phyloP scores from a whole-genome alignment of 37 sponge, comb jelly and placozoan genomes.

The Amphimedon queenslandica region DNA sequence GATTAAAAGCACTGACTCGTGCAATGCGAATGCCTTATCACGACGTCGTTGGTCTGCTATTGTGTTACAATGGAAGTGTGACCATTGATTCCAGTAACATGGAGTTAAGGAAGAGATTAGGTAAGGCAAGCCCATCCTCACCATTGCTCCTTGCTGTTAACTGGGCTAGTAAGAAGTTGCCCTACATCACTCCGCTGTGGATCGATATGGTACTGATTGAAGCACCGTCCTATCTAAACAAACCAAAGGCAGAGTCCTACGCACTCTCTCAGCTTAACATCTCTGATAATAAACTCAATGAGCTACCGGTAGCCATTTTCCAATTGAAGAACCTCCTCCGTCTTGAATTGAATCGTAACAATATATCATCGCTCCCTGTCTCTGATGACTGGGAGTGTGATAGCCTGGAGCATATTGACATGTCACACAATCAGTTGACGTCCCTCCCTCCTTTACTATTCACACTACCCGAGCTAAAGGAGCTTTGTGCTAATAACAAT shows the following conservation, averaged over 20 bases:
- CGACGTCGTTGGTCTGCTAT: slow-evolving; percentile 54
- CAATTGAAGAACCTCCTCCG: slow-evolving; percentile 40
- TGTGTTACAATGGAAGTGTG: slow-evolving; percentile 56
- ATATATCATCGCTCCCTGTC: slow-evolving; percentile 34
- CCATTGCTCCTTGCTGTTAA: slow-evolving; percentile 6
- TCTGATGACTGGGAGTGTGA: slow-evolving; percentile 66
- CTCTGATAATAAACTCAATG: slow-evolving; percentile 50
- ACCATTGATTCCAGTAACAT: slow-evolving; percentile 2
- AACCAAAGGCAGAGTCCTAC: slow-evolving; percentile 1
- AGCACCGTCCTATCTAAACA: slow-evolving; percentile 9
- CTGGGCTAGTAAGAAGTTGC: slow-evolving; percentile 61
- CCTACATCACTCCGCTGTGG: slow-evolving; percentile 46
- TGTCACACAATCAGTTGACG: slow-evolving; percentile 37
- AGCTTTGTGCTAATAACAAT: slow-evolving; percentile 52
- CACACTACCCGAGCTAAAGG: slow-evolving; percentile 47
- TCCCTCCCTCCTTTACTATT: slow-evolving; percentile 58
- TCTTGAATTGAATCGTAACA: slow-evolving; percentile 66
- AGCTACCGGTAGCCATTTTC: slow-evolving; percentile 70
- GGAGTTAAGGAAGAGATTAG: background rate
- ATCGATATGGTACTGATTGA: slow-evolving; percentile 29
- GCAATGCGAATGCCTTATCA: slow-evolving; percentile 16
- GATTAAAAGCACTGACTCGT: slow-evolving; percentile 66
- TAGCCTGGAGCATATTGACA: slow-evolving; percentile 33
- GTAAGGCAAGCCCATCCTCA: slow-evolving; percentile 5
- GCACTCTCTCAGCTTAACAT: slow-evolving; percentile 61